Base-by-base conservation (phyloP, 2,888 invertebrate species). In the Dicranocentrus wangi region DNA sequence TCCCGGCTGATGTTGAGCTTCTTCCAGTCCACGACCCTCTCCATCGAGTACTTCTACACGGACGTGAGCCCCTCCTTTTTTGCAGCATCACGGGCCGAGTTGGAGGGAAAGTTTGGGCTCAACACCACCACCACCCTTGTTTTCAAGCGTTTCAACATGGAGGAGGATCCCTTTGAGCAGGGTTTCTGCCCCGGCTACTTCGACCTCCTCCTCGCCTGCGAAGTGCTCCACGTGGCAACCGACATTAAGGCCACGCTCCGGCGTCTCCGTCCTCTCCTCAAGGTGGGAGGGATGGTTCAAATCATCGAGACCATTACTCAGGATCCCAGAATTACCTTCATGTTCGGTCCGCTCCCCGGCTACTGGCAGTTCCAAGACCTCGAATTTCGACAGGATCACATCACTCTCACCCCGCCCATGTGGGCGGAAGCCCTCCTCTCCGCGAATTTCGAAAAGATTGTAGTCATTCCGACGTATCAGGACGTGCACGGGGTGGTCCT, bases 141-240 rank as follows among this genome's bases (percentile, higher is more conserved):
- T n/a, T n/a, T 71, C 68, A 77, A 66, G 72, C 65, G 66, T 23
- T 28, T 82, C 7, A 70, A 82, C 47, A 82, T 82, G 51, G 82
- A 82, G 47, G 76, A 77, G 42, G 82, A 82, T 17, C 77, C 82
- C 0, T 10, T 75, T 3, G n/a, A 25, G 21, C 82, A 82, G 55
- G 82, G 82, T 17, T 72, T 82, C 32, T n/a, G 17, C 10, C 77
- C 82, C 13, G 65, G 68, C 7, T 71, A 82, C 15, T 82, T 43
- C 19, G 82, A 82, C 55, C 32, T 61, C 7, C 17, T 53, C 1
- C 28, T 61, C 47, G 81, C 76, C 0, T 58, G 21, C 8, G 58
- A 70, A 17, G 82, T 82, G 1, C 43, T 82, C 19, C 82, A 82
- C 19, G 72, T 71, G 1, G 63, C 82, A 3, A 71, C 65, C 19